Base-by-base conservation (phyloP, 1,140 invertebrate species). In the Orchestia grillus region DNA sequence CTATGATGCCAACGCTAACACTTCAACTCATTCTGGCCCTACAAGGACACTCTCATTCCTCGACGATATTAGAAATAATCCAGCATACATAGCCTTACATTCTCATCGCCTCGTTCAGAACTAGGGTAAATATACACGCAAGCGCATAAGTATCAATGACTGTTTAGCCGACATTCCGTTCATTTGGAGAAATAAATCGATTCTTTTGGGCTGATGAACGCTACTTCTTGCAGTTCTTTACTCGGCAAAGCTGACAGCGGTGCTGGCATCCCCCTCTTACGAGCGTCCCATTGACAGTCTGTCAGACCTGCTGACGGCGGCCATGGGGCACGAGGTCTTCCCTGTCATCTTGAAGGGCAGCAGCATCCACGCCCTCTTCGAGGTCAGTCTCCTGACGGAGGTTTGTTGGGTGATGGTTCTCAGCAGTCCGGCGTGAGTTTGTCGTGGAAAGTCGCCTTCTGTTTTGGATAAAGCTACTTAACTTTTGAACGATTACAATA, bases 251-350 rank as follows among this genome's bases (percentile, higher is more conserved):
- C 57, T 95, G 95, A 95, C 95, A 45, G 95, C 95, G 4, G 95
- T 95, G 57, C 40, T 95, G 4, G 95, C 95, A 43, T 44, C 87
- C 0, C 95, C 95, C 40, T 4, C 95, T 6, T 77, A 62, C 47
- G 95, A 95, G 87, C 57, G 47, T n/a, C 57, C 95, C 42, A 95
- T 95, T 88, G 95, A 95, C 87, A 44, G 41, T n/a, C 57, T 95
- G 28, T 8, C 40, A 40, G 95, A 95, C 95, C 95, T 95, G 53
- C 87, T 95, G 53, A 40, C 4, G 47, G 95, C 53, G 6, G 53
- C 53, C 45, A 36, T 28, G 87, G 77, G 43, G 6, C 44, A 88
- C 11, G 53, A 53, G 23, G 95, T 95, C 53, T 8, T 95, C 41
- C 95, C 95, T 44, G 57, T 95, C 87, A 88, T 40, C n/a, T 43